Evolutionary conservation across 1,140 invertebrate species (phyloP).

Genomic region (Drosophila serrata): DNA sequence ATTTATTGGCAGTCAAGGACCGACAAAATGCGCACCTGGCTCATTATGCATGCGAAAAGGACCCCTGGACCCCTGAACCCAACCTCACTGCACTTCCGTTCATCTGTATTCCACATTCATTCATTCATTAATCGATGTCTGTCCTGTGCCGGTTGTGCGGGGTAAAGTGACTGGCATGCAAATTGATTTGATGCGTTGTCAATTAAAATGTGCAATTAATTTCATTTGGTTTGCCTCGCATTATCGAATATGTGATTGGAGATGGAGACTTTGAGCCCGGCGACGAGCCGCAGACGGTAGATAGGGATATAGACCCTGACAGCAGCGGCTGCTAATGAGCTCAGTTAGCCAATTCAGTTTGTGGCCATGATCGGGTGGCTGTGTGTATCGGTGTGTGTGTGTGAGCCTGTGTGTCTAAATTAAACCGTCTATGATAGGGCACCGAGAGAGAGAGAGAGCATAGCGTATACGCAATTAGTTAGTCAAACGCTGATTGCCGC

Average conservation of each 20-base stretch:
- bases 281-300: constrained; percentile 9
- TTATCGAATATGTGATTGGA: constrained; percentile 67
- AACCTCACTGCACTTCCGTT: constrained; percentile 40
- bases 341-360: constrained; percentile 77
- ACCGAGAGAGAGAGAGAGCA: constrained; percentile 46
- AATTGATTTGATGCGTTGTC: constrained; percentile 82
- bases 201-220: constrained; percentile 84
- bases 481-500: constrained; percentile 67
- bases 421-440: constrained; percentile 62
- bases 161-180: constrained; percentile 51
- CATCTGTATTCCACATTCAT: constrained; percentile 46
- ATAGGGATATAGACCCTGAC: constrained; percentile 29
- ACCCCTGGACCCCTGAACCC: constrained; percentile 6
- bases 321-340: constrained; percentile 68
- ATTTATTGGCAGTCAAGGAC: constrained; percentile 60
- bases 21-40: constrained; percentile 35
- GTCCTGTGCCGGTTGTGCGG: not conserved
- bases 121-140: constrained; percentile 69
- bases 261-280: not conserved
- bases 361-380: constrained; percentile 49
- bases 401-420: constrained; percentile 45
- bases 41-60: constrained; percentile 63
- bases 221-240: constrained; percentile 73
- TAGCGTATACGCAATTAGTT: constrained; percentile 72
- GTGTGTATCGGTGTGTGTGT: constrained; percentile 11